Conservation (phyloP, 2,113 vertebrate species). For the Barnardius zonarius region DNA sequence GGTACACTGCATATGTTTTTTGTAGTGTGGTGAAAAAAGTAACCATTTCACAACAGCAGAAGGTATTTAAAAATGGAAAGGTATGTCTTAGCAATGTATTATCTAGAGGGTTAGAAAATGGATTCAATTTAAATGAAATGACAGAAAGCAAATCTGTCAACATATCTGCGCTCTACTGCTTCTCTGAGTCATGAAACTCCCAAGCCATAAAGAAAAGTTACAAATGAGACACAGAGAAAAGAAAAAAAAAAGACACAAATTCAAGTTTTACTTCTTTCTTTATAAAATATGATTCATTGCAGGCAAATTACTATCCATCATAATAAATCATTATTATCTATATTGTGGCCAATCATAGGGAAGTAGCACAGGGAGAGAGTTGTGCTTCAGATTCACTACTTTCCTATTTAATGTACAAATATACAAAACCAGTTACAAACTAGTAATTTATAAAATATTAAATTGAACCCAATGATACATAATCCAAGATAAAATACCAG, state of each 20-base stretch:
- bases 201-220: slow-evolving; percentile 45
- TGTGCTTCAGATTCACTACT: background rate
- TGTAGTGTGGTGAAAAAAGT: background rate
- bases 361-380: background rate
- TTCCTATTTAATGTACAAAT: slow-evolving; percentile 27
- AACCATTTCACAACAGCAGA: background rate
- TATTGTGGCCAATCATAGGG: background rate
- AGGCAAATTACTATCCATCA: background rate
- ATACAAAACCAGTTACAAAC: background rate
- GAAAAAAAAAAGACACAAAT: background rate
- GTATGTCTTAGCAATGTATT: slow-evolving; percentile 27
- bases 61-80: background rate
- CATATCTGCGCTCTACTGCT: slow-evolving; percentile 34
- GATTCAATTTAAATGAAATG: slow-evolving; percentile 61
- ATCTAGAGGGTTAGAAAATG: slow-evolving; percentile 58
- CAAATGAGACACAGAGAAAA: slow-evolving; percentile 26
- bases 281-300: slow-evolving; percentile 37
- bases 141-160: slow-evolving; percentile 66
- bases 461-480: background rate
- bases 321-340: slow-evolving; percentile 18
- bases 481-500: background rate
- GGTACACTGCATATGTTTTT: background rate
- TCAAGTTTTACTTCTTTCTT: background rate
- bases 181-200: slow-evolving; percentile 54
- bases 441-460: slow-evolving; percentile 8